Base-by-base conservation (phyloP, 2,797 vertebrate genomes). In the Alectoris magna region DNA sequence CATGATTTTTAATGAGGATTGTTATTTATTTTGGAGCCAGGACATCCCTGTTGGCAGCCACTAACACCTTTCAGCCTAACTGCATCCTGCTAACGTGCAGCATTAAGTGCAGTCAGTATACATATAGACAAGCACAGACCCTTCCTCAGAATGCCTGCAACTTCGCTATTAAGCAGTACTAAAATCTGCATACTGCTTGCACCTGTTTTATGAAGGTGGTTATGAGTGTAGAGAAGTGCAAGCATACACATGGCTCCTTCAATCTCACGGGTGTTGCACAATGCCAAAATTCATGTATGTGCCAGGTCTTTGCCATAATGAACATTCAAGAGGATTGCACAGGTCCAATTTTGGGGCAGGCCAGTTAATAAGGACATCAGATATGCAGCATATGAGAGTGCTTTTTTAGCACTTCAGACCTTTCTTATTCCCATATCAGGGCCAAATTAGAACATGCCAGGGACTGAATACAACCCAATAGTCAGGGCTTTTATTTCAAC, bases 1-100 rank as follows among this genome's bases (percentile, higher is more conserved):
- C 74, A 94, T 93, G 93, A 94, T 92, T 95, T 96, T 94, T 94
- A 96, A 95, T 0, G 6, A 95, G 81, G 75, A 75, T 78, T 87
- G 88, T 75, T 94, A 72, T 89, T 95, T 80, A 87, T 81, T 92
- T 78, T 88, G 89, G 93, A 95, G 70, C 73, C 87, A 58, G 89
- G 60, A 75, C 82, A 87, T 87, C 87, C 71, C 90, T 87, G 80
- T 88, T 94, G 93, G 95, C 90, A 91, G 85, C 38, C 8, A 0
- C 88, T 66, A 72, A 83, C 82, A 89, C 84, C 93, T 92, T 84
- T 68, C 76, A 93, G 79, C 44, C 49, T 48, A 12, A 31, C 44
- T 23, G 72, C 5, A 60, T 22, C 46, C 29, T 72, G 74, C 73
- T 74, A 80, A 85, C 0, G 0, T 1, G n/a, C 3, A 38, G 78